Base-by-base conservation (phyloP, 1,140 invertebrate genomes). In the Catajapyx aquilonaris region DNA sequence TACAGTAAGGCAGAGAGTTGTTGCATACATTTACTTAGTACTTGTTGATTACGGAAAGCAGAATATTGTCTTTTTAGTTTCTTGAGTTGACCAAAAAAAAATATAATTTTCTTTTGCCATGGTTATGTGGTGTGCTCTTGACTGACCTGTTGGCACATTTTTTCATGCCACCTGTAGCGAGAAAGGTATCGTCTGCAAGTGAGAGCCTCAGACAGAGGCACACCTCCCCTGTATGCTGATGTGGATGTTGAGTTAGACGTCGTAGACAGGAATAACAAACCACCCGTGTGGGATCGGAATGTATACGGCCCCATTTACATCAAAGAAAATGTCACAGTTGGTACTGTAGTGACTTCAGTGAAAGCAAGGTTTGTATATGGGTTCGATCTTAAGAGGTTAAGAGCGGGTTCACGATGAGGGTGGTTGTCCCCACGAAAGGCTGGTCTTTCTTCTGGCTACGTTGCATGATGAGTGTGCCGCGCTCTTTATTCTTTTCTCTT, bases 201-300 rank as follows among this genome's bases (percentile, higher is more conserved):
- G 61, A 78, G 79, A 61, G 86, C 86, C 59, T 83, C 78, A 53
- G 86, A 93, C 71, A 72, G 73, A 65, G 86, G 86, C 58, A 71
- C 67, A 57, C 75, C 78, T 59, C 75, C 76, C 57, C 79, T 81
- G 56, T 76, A 70, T 62, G 84, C 85, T 60, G 81, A 87, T 65
- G 86, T 90, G 62, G 84, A 90, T 64, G 81, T 90, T 66, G 80
- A 86, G 62, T 80, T 93, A 75, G 84, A 87, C 70, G 84, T 93
- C 64, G 84, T 93, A 68, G 84, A 90, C 74, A 79, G 83, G 66
- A 87, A 88, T 73, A 90, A 88, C 77, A 90, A 90, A 71, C 85
- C 86, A 59, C 86, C 86, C 61, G 71, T 87, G 59, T 93, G 85
- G 85, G 81, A 90, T 69, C 69, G 71, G 62, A 73, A 68, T 64